Evolutionary conservation across 2,888 invertebrate genomes (phyloP).

Genomic region (Archips crataeganus): DNA sequence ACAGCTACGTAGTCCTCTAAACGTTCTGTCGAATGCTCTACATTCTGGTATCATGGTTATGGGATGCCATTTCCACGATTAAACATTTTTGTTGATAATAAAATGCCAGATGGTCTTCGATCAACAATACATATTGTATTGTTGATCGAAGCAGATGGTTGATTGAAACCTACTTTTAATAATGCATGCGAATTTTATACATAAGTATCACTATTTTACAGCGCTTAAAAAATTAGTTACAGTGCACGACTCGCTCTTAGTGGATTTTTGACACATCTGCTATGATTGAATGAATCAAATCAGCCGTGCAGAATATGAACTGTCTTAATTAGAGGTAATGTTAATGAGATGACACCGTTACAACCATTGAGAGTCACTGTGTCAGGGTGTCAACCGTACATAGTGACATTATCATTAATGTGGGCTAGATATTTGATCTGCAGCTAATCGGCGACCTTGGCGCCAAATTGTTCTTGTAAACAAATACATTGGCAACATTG

Average conservation of each 20-base stretch:
- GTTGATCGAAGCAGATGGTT: too few species aligned
- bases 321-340: conserved; percentile 4
- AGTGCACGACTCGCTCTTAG: not conserved
- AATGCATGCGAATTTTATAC: too few species aligned
- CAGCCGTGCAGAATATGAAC: conserved; percentile 5
- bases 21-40: too few species aligned
- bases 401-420: conserved; percentile 7
- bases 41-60: too few species aligned
- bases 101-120: too few species aligned
- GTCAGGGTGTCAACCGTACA: conserved; percentile 19
- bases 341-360: conserved; percentile 23
- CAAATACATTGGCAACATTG: conserved; percentile 9
- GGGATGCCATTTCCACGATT: too few species aligned
- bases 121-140: too few species aligned
- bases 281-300: not conserved
- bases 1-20: too few species aligned
- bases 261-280: not conserved
- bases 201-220: too few species aligned
- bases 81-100: too few species aligned
- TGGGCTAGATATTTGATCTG: conserved; percentile 22
- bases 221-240: not conserved
- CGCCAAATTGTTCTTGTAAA: conserved; percentile 17
- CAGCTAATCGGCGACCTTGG: conserved; percentile 17
- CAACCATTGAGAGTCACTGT: conserved; percentile 1
- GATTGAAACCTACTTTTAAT: too few species aligned